Evolutionary conservation across 2,888 invertebrate genomes (phyloP), one percentile per base, ranked within the genome.

Genomic region (Subacronicta megacephala): DNA sequence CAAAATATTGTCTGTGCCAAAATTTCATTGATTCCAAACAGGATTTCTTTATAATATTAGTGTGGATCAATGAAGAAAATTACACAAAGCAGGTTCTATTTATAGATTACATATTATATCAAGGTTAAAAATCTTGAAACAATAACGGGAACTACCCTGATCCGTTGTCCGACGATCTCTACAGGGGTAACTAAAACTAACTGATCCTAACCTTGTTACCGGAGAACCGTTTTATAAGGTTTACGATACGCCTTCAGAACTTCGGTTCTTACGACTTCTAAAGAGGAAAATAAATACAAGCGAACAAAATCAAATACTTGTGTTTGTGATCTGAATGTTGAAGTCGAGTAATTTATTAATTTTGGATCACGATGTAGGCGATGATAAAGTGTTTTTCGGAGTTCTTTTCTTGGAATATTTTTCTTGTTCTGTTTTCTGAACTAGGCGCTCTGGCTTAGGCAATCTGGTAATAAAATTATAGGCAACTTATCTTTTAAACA

Each of bases 241-340:
- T 55, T 60, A 46, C 63, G 72, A 68, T 71, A 68, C 73, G 55
- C 62, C 56, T 49, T 59, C 50, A 54, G 43, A 62, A 61, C 56
- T 64, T 56, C 18, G 18, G 46, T 44, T 41, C 70, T 64, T 41
- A 62, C 38, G 41, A 65, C 57, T 59, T 66, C 26, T 58, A 61
- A 68, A 67, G 55, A 60, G 52, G 46, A 70, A 70, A 66, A 71
- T 71, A 72, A 74, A 75, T 72, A 75, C 75, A 73, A 74, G 73
- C 72, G 75, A 75, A 75, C 78, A 81, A 85, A n/a, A 85, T 85
- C 82, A 81, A 82, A 85, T 84, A 78, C 71, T 66, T 61, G 65
- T 65, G 16, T 41, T 66, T 67, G 74, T 73, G 80, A 72, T 61
- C 61, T 59, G 81, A 84, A 83, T 81, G 67, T 73, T 74, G 54